Base-by-base conservation (phyloP, 2,113 vertebrate genomes). In the Brachirus orientalis region DNA sequence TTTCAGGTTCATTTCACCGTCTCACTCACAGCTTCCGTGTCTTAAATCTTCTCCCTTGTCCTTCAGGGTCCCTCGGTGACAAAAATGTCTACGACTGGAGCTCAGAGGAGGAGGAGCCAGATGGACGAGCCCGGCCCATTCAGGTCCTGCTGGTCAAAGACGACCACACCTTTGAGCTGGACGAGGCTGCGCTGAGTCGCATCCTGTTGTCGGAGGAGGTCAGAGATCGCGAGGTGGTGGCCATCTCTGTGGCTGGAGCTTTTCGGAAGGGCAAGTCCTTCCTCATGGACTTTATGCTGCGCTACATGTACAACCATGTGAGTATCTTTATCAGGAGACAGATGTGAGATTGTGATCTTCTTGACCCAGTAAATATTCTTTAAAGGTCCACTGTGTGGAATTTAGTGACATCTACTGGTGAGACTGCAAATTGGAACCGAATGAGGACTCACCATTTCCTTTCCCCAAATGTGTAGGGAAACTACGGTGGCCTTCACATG, bases 251-350 rank as follows among this genome's bases (percentile, higher is more conserved):
- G 9, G 98, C 98, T 2, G 98, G 98, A 65, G 97, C 98, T 19
- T 99, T 99, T 66, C 94, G 98, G 6, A 99, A 99, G 92, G 98
- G 98, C 17, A 99, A 99, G 76, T 99, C 98, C 0, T 99, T 99
- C 89, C 95, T 99, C 60, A 98, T 99, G 97, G 98, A 99, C 90
- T 99, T 99, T 90, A 99, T 99, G 98, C 91, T 99, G 88, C 94
- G 98, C 0, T 99, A 96, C 86, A 99, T 99, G 98, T 98, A 99
- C 92, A 96, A 94, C 19, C 95, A 96, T 80, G 98, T 99, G 83
- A 87, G 89, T 65, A 16, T 18, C 51, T 36, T 7, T 10, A 1
- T 4, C 6, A 40, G 38, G 11, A 40, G 38, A 40, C 28, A 28
- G 28, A 28, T 3, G 28, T 28, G 28, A 6, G 3, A 3, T 4